Evolutionary conservation across 1,140 invertebrate genomes (phyloP).

Genomic region (Zaprionus taronus): DNA sequence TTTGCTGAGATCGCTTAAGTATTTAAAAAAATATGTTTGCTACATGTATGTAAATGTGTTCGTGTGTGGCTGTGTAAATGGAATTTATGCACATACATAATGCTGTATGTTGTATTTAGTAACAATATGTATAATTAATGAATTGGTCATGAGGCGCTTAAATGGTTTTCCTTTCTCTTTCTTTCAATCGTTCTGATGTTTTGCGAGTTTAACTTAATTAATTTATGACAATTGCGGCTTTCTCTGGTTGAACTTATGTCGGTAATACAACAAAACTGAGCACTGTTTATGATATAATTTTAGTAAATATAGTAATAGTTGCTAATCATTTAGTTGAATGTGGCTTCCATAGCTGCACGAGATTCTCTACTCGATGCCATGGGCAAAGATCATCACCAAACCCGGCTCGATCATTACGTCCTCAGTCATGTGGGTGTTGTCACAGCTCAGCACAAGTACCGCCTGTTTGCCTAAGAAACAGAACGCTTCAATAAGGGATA

Average conservation of each 20-base stretch:
- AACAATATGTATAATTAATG: conserved; percentile 43
- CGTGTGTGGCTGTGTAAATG: conserved; percentile 28
- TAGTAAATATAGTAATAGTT: conserved; percentile 50
- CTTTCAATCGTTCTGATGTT: conserved; percentile 11
- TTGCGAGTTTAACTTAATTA: conserved; percentile 45
- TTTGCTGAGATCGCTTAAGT: conserved; percentile 70
- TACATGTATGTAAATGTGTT: conserved; percentile 15
- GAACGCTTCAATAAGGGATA: conserved; percentile 22
- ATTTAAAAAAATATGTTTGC: conserved; percentile 43
- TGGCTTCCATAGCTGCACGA: background rate
- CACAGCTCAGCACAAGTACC: conserved; percentile 96
- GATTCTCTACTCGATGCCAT: conserved; percentile 91
- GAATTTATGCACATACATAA: conserved; percentile 51
- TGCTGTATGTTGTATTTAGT: conserved; percentile 11
- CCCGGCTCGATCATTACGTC: conserved; percentile 98
- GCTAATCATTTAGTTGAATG: conserved; percentile 48
- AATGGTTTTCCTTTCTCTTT: conserved; percentile 50
- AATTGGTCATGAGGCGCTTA: conserved; percentile 71
- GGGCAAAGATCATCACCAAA: conserved; percentile 99
- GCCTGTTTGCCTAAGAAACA: conserved; percentile 90
- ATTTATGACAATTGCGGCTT: conserved; percentile 21
- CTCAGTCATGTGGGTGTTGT: conserved; percentile 97
- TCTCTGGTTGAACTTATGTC: conserved; percentile 41
- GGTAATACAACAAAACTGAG: conserved; percentile 78
- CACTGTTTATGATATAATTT: conserved; percentile 54